phyloP scores from a whole-genome alignment of 2,888 invertebrate species.

The Stegana nigrithorax region DNA sequence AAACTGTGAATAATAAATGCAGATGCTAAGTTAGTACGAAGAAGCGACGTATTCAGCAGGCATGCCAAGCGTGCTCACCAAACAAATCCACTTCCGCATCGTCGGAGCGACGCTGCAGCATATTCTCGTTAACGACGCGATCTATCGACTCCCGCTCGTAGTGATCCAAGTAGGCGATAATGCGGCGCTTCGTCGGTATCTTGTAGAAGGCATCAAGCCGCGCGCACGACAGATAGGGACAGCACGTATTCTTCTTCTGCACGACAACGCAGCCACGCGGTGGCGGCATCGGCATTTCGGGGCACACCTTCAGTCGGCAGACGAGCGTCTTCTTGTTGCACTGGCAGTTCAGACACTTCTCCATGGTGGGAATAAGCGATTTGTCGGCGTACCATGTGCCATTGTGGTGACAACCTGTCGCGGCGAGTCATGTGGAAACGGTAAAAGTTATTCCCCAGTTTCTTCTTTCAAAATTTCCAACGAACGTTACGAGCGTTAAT shows the following conservation, averaged over 20 bases:
- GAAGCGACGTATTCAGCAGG: background rate
- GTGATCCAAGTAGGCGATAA: slow-evolving; percentile 65
- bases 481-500: no score
- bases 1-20: slow-evolving; percentile 47
- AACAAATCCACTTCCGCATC: slow-evolving; percentile 64
- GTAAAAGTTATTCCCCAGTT: background rate
- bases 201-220: slow-evolving; percentile 70
- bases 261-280: slow-evolving; percentile 80
- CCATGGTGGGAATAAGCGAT: slow-evolving; percentile 75
- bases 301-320: slow-evolving; percentile 83
- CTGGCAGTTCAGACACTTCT: slow-evolving; percentile 83
- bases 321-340: slow-evolving; percentile 79
- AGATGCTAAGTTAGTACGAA: background rate
- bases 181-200: slow-evolving; percentile 62
- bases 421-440: background rate
- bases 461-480: background rate
- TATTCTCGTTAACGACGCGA: slow-evolving; percentile 65
- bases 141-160: slow-evolving; percentile 66
- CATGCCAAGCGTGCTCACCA: no score
- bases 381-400: slow-evolving; percentile 77
- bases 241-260: slow-evolving; percentile 78
- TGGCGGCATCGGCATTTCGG: slow-evolving; percentile 79
- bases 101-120: slow-evolving; percentile 63
- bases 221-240: slow-evolving; percentile 82
- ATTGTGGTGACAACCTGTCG: slow-evolving; percentile 79